Base-by-base conservation (phyloP, 1,140 invertebrate species). In the Polyergus mexicanus region DNA sequence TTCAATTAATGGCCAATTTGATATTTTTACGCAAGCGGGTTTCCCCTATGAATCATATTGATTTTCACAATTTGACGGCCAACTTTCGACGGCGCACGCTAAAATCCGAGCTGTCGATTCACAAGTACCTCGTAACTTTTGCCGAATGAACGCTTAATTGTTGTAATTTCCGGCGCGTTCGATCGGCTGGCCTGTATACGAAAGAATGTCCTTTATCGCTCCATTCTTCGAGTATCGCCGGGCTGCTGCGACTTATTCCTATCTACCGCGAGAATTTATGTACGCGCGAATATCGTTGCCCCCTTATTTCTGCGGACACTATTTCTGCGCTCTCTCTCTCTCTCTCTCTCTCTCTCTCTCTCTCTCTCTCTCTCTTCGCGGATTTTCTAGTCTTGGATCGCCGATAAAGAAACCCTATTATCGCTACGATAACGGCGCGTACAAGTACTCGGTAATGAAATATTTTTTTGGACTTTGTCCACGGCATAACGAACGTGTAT, bases 131-230 rank as follows among this genome's bases (percentile, higher is more conserved):
- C 78, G 78, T 74, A 83, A 83, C 68, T 74, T 74, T 83, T 72
- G 68, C 68, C 32, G 76, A 62, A 86, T 76, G 84, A 69, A 89
- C 84, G 62, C 35, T 89, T 89, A 89, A 89, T 89, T 89, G 87
- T 89, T 89, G 87, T 54, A 75, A 86, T 89, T 69, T 74, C 25
- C 28, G 65, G 68, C 63, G 51, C 6, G 63, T n/a, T 56, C 60
- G 83, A 65, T 63, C 65, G 41, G 71, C 68, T 47, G 63, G 86
- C 83, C 47, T 19, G 62, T 85, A 88, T 90, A 89, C 87, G 86
- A 87, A 74, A 8, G 32, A 66, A 86, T 74, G 68, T 84, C 81
- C 85, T 91, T 92, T 91, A 92, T 91, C 88, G 91, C 90, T 91
- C 90, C 88, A 91, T 92, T 92, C 91, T 90, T 91, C 74, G 75